Conservation (phyloP, 1,140 invertebrate genomes). For the Sogatella furcifera region DNA sequence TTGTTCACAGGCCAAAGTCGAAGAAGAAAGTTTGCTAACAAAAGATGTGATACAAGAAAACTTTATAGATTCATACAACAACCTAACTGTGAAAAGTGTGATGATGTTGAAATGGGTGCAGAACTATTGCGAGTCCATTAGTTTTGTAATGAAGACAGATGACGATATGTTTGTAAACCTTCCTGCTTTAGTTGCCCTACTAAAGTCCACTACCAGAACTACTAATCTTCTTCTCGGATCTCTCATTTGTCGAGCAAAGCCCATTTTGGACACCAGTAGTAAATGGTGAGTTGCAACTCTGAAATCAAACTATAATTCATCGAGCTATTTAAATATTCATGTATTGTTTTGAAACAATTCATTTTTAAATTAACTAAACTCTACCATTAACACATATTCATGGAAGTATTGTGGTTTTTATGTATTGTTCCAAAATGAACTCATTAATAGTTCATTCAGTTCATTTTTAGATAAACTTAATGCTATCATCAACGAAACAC, state of each 20-base stretch:
- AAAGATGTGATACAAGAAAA: constrained; percentile 85
- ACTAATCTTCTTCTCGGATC: constrained; percentile 28
- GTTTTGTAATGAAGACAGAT: constrained; percentile 70
- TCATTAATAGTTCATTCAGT: too few species aligned
- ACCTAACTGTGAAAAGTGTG: constrained; percentile 81
- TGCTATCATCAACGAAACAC: too few species aligned
- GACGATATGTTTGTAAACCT: constrained; percentile 79
- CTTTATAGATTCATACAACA: constrained; percentile 84
- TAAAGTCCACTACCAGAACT: constrained; percentile 33
- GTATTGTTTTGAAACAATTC: too few species aligned
- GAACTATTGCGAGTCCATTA: constrained; percentile 46
- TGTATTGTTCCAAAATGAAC: too few species aligned
- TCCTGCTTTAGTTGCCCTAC: constrained; percentile 59
- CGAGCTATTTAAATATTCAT: too few species aligned
- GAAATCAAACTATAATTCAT: too few species aligned
- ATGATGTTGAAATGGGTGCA: constrained; percentile 75
- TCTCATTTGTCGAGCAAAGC: constrained; percentile 32
- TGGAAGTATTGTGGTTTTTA: too few species aligned
- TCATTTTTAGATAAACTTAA: too few species aligned
- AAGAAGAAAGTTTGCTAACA: constrained; percentile 49
- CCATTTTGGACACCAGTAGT: constrained; percentile 29
- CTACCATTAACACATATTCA: too few species aligned
- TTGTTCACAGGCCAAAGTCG: constrained; percentile 38
- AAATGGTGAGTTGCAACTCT: constrained; percentile 31
- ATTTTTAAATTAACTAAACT: too few species aligned